phyloP scores from a whole-genome alignment of 1,140 invertebrate species.

The Ectropis grisescens region DNA sequence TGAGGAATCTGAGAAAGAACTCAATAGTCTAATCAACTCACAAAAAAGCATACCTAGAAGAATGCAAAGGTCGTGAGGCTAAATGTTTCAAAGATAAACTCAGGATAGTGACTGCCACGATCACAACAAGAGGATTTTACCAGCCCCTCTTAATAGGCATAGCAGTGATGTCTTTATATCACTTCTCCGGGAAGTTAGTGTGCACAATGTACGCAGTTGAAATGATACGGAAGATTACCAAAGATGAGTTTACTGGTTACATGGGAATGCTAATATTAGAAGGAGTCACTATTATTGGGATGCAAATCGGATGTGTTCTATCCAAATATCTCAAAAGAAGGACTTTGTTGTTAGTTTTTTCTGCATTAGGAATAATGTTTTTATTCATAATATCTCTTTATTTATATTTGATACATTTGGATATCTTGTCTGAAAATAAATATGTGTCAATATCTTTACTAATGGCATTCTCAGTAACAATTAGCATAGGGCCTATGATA shows the following conservation, averaged over 20 bases:
- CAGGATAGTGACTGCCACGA: conserved; percentile 1
- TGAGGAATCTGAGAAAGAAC: conserved; percentile 10
- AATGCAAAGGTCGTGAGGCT: too few species aligned
- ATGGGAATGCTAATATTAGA: conserved; percentile 24
- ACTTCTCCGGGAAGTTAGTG: conserved; percentile 22
- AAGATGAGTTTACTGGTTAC: conserved; percentile 16
- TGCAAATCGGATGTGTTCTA: conserved; percentile 18
- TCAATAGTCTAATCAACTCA: conserved; percentile 8
- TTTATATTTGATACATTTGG: conserved; percentile 14
- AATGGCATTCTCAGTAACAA: conserved; percentile 17
- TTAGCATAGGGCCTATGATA: conserved; percentile 22
- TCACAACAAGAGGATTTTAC: conserved; percentile 13
- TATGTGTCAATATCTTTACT: conserved; percentile 17
- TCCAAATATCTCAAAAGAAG: conserved; percentile 18
- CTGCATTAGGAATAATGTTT: conserved; percentile 14
- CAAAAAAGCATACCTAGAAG: conserved; percentile 4
- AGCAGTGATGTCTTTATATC: conserved; percentile 9
- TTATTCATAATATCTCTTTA: conserved; percentile 19
- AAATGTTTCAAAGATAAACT: neutral
- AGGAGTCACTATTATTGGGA: conserved; percentile 21
- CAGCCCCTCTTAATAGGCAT: conserved; percentile 12
- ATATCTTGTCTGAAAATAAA: conserved; percentile 14
- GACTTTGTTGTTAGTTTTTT: conserved; percentile 13
- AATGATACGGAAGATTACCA: conserved; percentile 18
- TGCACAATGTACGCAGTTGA: conserved; percentile 20